These are phyloP conservation scores for Popillia japonica DNA, from an alignment of 1,140 invertebrate genomes.

Conservation along the genomic window DNA sequence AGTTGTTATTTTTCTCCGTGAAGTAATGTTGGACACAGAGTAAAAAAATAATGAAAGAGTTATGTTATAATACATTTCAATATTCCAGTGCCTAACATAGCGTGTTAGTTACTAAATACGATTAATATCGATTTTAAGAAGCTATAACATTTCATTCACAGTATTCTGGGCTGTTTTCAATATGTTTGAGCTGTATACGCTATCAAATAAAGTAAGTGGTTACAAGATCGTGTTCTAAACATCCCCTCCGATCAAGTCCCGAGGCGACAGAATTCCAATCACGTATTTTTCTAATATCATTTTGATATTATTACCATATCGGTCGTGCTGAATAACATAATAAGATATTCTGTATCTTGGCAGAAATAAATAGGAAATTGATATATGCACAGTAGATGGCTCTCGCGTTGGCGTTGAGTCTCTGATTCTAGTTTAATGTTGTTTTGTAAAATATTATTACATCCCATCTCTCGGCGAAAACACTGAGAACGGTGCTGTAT, in stretches of 20 bases:
- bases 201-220: too few species aligned
- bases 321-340: neutral
- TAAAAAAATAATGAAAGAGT: too few species aligned
- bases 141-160: too few species aligned
- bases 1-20: too few species aligned
- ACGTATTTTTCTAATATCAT: constrained; percentile 57
- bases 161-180: too few species aligned
- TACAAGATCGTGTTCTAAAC: too few species aligned
- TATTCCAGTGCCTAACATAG: too few species aligned
- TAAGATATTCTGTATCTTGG: neutral
- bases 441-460: constrained; percentile 17
- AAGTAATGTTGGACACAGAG: too few species aligned
- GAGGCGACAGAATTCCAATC: constrained; percentile 45
- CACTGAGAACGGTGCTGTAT: neutral
- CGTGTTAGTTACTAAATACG: too few species aligned
- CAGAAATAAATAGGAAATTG: neutral
- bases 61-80: too few species aligned
- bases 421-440: constrained; percentile 5
- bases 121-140: too few species aligned
- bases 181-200: too few species aligned
- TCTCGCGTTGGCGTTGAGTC: neutral
- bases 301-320: constrained; percentile 60
- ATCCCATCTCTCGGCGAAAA: neutral
- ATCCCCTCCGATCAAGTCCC: constrained; percentile 17
- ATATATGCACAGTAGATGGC: neutral